These are phyloP conservation scores for Hippolais icterina DNA, from an alignment of 2,113 vertebrate genomes.

Conservation along the genomic window DNA sequence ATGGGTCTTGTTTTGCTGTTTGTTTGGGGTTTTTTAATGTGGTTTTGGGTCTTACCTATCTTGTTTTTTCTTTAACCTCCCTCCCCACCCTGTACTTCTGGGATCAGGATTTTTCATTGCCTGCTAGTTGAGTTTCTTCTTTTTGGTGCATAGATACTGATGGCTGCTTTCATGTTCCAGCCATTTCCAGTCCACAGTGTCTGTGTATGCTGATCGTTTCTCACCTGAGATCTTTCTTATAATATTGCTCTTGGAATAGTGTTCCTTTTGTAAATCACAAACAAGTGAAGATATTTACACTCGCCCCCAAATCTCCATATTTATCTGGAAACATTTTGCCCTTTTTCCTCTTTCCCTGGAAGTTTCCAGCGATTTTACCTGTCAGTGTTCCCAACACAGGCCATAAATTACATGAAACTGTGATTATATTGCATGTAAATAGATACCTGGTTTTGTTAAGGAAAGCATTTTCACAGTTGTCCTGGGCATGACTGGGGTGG, in stretches of 20 bases:
- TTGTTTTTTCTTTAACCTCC: background rate
- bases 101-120: background rate
- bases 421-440: background rate
- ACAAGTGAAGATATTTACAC: background rate
- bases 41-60: background rate
- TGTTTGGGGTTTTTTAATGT: background rate
- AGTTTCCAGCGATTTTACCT: background rate
- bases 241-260: background rate
- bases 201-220: background rate
- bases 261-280: background rate
- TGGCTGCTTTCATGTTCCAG: background rate
- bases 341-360: background rate
- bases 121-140: background rate
- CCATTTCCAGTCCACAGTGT: background rate
- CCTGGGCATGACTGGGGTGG: background rate
- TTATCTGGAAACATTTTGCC: background rate
- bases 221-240: background rate
- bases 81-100: accelerated
- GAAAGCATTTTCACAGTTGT: background rate
- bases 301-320: background rate
- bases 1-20: background rate
- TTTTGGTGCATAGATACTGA: background rate
- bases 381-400: background rate
- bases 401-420: background rate
- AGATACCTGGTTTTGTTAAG: background rate